Evolutionary conservation across 2,797 vertebrate genomes (phyloP), one percentile per base, ranked within the genome.

Genomic region (Phoxinus dragarum): DNA sequence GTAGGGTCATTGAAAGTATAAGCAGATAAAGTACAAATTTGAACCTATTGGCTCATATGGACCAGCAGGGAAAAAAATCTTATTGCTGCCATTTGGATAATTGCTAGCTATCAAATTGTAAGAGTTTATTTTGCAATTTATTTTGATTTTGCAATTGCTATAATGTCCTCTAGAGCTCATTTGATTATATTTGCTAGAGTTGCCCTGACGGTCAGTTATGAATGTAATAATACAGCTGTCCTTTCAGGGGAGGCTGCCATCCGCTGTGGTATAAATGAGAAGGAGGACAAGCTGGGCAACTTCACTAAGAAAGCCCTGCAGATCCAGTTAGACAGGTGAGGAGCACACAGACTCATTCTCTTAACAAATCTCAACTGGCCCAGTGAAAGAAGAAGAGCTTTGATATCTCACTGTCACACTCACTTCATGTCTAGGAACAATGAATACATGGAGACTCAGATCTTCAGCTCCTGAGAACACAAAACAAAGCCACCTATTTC

Each of bases 301-400:
- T 99, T 99, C 89, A 97, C 97, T 11, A 97, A 98, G 92, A 99
- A 99, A 92, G 97, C 98, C 67, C 94, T 98, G 71, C 97, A 98
- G 89, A 99, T 99, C 92, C 98, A 99, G 59, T 92, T 99, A 92
- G 98, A 99, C 93, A 99, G 98, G 98, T 99, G 92, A 94, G 91
- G 79, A 3, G 27, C 36, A 17, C n/a, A 23, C 9, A 66, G 7
- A 16, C 12, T 54, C 27, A 61, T 69, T 86, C 40, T 72, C 59
- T 27, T 75, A 56, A 72, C 54, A 74, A 72, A 40, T 5, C 66
- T 34, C 38, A 49, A 31, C 21, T 67, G 71, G 42, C 10, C 19
- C 42, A 67, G 54, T 54, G 23, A 40, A 71, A 4, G 1, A 54
- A 64, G 76, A 47, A 44, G 27, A 47, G 52, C 56, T 34, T 47